Evolutionary conservation across 2,797 vertebrate genomes (phyloP).

Genomic region (Emydoidea blandingii): DNA sequence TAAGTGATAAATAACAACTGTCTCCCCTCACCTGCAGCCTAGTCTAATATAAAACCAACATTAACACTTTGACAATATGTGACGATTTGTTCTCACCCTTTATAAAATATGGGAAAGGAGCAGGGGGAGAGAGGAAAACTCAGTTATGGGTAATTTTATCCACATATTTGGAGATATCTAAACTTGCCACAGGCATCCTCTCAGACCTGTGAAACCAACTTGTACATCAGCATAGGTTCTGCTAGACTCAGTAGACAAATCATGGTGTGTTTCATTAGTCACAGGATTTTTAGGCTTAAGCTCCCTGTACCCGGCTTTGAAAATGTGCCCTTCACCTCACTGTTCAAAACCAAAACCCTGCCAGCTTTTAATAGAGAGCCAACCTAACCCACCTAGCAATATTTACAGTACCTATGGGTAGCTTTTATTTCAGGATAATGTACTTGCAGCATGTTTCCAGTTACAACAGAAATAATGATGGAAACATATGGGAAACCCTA

Average conservation of each 20-base stretch:
- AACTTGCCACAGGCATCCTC: background rate
- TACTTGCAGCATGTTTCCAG: slow-evolving; percentile 21
- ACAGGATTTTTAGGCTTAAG: background rate
- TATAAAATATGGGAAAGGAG: background rate
- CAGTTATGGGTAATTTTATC: background rate
- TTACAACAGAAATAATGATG: slow-evolving; percentile 58
- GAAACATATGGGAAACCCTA: slow-evolving; percentile 57
- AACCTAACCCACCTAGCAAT: background rate
- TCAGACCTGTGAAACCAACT: background rate
- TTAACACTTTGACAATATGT: background rate
- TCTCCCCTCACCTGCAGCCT: background rate
- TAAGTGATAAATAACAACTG: background rate
- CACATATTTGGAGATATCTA: background rate
- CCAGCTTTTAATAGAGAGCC: background rate
- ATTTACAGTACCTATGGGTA: slow-evolving; percentile 19
- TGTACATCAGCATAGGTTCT: background rate
- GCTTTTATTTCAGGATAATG: slow-evolving; percentile 25
- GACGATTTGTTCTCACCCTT: background rate
- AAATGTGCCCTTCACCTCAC: background rate
- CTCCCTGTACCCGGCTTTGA: background rate
- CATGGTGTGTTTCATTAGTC: background rate
- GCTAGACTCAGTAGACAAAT: background rate
- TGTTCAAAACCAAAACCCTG: slow-evolving; percentile 16
- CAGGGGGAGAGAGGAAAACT: background rate
- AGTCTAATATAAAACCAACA: background rate